A percentile compares a stretch with the other conserved stretches of the same genome.
phyloP scores from a whole-genome alignment of 2,113 vertebrate species.

The Pygathrix nemaeus region DNA sequence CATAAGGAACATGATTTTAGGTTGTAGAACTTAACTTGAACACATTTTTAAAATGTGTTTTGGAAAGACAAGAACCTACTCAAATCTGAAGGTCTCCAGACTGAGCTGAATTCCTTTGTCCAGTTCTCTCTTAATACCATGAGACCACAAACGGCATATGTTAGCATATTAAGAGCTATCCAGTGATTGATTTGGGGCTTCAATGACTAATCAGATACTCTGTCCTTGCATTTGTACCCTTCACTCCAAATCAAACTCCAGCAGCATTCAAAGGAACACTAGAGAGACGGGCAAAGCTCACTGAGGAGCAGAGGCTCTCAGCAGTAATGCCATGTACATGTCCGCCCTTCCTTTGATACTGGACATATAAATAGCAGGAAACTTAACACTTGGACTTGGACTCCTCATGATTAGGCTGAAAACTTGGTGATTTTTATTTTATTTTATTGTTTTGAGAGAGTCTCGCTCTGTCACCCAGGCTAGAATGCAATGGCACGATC shows the following conservation, averaged over 20 bases:
- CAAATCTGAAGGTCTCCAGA: slow-evolving; percentile 54
- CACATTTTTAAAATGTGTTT: slow-evolving; percentile 61
- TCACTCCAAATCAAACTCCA: slow-evolving; percentile 12
- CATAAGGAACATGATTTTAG: not conserved
- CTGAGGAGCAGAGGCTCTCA: not conserved
- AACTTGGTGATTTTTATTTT: not conserved
- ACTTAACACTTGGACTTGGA: not conserved
- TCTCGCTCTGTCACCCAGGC: no score
- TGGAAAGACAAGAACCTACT: slow-evolving; percentile 54
- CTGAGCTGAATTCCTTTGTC: slow-evolving; percentile 28
- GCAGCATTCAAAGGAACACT: not conserved
- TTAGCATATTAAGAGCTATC: slow-evolving; percentile 44
- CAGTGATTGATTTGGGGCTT: slow-evolving; percentile 31
- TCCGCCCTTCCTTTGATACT: accelerated
- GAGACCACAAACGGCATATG: slow-evolving; percentile 5
- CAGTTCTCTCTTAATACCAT: slow-evolving; percentile 57
- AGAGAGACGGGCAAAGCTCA: accelerated
- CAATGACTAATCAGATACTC: not conserved
- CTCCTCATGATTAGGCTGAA: not conserved
- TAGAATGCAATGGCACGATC: no score
- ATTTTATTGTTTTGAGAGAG: no score
- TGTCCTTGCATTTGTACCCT: slow-evolving; percentile 41
- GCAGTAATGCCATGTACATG: accelerated
- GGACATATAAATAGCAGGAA: not conserved
- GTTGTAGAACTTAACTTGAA: slow-evolving; percentile 13